Evolutionary conservation across 2,888 invertebrate genomes (phyloP).

Genomic region (Acleris cristana): DNA sequence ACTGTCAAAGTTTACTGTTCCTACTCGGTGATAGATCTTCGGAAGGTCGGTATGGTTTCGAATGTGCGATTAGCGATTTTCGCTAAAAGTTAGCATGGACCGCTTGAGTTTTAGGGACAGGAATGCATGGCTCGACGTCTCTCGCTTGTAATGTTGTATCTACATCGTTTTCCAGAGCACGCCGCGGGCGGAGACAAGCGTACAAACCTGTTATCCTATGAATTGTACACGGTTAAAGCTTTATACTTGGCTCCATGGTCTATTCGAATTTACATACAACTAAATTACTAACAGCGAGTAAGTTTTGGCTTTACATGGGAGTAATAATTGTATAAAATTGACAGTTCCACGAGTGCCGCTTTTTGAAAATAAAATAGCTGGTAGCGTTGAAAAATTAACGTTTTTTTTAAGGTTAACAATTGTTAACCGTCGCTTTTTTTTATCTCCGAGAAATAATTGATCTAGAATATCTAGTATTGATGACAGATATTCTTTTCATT

Average conservation of each 20-base stretch:
- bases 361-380: too few species aligned
- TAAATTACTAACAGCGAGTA: too few species aligned
- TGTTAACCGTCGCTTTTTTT: too few species aligned
- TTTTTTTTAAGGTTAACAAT: too few species aligned
- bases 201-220: constrained; percentile 53
- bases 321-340: too few species aligned
- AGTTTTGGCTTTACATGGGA: too few species aligned
- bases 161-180: constrained; percentile 73
- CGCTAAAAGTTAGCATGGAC: constrained; percentile 57
- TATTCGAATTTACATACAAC: constrained; percentile 1
- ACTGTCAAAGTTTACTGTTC: not conserved
- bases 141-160: constrained; percentile 36
- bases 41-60: constrained; percentile 13
- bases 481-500: too few species aligned
- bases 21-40: constrained; percentile 4
- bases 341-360: too few species aligned
- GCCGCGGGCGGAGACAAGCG: constrained; percentile 61
- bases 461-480: too few species aligned
- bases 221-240: constrained; percentile 59
- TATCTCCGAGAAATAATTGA: too few species aligned
- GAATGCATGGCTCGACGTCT: constrained; percentile 45
- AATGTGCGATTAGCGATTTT: constrained; percentile 31
- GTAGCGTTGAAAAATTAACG: too few species aligned
- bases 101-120: constrained; percentile 53
- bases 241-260: constrained; percentile 56